Conservation (phyloP, 2,797 vertebrate species). For the Peromyscus attwateri region DNA sequence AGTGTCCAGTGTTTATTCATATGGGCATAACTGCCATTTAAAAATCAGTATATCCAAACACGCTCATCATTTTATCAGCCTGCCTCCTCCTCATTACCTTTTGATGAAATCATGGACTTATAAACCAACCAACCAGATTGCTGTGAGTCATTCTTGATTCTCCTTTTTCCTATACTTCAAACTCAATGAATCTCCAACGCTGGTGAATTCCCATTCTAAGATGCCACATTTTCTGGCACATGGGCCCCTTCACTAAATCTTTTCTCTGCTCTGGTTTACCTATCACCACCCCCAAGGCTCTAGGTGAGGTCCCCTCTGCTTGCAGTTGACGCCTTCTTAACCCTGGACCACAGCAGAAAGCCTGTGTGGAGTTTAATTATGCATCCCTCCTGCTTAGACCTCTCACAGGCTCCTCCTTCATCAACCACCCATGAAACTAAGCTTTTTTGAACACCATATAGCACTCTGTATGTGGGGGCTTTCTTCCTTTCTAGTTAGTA, state of each 20-base stretch:
- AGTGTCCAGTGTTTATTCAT: neutral
- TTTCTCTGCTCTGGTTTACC: neutral
- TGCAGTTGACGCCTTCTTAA: neutral
- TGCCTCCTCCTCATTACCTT: neutral
- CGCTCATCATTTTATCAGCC: neutral
- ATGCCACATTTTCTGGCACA: neutral
- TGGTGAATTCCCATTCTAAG: neutral
- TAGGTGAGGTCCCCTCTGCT: neutral
- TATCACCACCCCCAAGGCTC: neutral
- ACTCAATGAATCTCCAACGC: neutral
- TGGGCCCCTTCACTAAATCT: neutral
- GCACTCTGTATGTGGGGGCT: neutral
- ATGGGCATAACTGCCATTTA: neutral
- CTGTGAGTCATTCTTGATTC: neutral
- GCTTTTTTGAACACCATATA: neutral
- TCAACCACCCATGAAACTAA: neutral
- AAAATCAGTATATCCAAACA: neutral
- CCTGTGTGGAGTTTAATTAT: neutral
- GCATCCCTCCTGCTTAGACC: neutral
- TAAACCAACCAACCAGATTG: conserved; percentile 7
- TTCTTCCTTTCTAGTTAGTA: neutral
- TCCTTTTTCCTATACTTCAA: neutral
- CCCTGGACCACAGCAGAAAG: neutral
- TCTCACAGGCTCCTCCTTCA: neutral
- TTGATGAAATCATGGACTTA: neutral